These are phyloP conservation scores for Tigriopus japonicus DNA, from an alignment of 1,140 invertebrate species.

Conservation along the genomic window DNA sequence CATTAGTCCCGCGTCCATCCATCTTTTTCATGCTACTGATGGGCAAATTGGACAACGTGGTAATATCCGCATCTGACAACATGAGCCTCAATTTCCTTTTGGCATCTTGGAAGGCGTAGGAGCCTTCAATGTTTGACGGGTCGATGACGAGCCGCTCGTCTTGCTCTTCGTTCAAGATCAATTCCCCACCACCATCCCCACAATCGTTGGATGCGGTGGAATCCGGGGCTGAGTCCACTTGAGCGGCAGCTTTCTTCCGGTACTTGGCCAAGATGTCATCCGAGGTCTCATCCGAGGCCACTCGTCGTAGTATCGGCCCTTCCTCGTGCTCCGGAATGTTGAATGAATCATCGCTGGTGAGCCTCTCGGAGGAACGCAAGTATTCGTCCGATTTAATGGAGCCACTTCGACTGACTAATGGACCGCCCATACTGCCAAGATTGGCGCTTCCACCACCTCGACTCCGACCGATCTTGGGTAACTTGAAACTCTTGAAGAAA, in stretches of 20 bases:
- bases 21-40: neutral
- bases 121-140: conserved; percentile 37
- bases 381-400: neutral
- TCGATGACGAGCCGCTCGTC: conserved; percentile 36
- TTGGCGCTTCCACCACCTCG: conserved; percentile 1
- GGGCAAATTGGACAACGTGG: conserved; percentile 6
- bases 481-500: conserved; percentile 46
- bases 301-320: neutral
- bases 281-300: conserved; percentile 32
- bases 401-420: neutral
- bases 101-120: conserved; percentile 55
- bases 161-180: conserved; percentile 13
- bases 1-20: neutral
- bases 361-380: neutral
- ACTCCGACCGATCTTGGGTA: conserved; percentile 28
- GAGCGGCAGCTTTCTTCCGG: conserved; percentile 47
- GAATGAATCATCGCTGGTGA: neutral
- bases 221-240: conserved; percentile 18
- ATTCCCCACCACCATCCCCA: too few species aligned
- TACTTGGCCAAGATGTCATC: conserved; percentile 93
- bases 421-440: conserved; percentile 9
- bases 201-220: neutral
- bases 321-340: conserved; percentile 1
- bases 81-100: conserved; percentile 82
- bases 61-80: conserved; percentile 46